phyloP scores from a whole-genome alignment of 2,888 invertebrate genomes.

The Euclidia mi region DNA sequence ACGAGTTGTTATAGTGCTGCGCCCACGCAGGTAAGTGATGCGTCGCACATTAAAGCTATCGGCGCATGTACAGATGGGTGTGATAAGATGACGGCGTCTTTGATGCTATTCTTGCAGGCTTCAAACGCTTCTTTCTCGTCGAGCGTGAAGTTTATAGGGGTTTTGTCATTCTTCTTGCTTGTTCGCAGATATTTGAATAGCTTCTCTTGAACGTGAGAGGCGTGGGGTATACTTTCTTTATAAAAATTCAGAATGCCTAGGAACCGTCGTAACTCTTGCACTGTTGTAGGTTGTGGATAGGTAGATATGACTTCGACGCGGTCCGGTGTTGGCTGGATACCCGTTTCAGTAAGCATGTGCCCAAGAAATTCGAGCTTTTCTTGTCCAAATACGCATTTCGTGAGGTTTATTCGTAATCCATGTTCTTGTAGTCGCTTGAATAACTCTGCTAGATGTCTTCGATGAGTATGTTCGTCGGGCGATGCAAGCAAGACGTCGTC shows the following conservation, averaged over 20 bases:
- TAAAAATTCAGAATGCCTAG: conserved; percentile 10
- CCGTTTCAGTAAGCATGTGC: not conserved
- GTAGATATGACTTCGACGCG: conserved; percentile 4
- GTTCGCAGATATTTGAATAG: not conserved
- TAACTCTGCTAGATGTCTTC: conserved; percentile 5
- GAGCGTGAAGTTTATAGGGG: not conserved
- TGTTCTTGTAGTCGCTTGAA: conserved; percentile 16
- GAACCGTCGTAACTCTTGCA: conserved; percentile 5
- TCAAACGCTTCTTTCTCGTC: conserved; percentile 2
- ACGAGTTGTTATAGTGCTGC: too few species aligned
- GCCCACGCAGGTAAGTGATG: too few species aligned
- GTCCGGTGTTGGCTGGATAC: conserved; percentile 7
- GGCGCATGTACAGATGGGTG: conserved; percentile 5
- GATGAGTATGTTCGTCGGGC: not conserved
- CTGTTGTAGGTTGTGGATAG: conserved; percentile 7
- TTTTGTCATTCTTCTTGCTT: not conserved
- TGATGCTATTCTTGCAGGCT: conserved; percentile 1
- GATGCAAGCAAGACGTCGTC: conserved; percentile 8
- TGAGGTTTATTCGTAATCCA: conserved; percentile 11
- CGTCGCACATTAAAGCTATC: not conserved
- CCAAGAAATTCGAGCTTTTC: conserved; percentile 6
- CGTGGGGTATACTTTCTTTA: conserved; percentile 1
- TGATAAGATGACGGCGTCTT: not conserved
- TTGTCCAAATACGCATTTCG: conserved; percentile 6
- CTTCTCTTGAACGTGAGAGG: not conserved